Evolutionary conservation across 2,888 invertebrate species (phyloP), one percentile per base, ranked within the genome.

Genomic region (Kuschelorhynchus macadamiae): DNA sequence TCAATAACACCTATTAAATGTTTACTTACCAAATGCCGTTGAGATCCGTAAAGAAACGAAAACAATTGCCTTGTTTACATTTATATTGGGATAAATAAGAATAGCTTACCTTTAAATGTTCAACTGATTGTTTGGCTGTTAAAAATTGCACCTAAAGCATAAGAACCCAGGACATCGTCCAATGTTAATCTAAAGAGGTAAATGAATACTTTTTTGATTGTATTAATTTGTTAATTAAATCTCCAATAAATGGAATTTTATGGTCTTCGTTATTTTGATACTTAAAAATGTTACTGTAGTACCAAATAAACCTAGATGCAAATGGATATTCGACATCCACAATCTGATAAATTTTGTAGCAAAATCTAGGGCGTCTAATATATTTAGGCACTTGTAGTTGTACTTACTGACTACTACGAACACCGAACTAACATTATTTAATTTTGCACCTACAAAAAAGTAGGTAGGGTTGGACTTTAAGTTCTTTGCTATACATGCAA

Each of bases 391-490:
- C 32, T 61, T 61, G 30, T 55, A 56, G n/a, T 41, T 21, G 12
- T 12, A 33, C 21, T 59, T 52, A 33, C 53, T 53, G 3, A 60
- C 25, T 16, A 66, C 52, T 14, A 61, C 60, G 16, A 41, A 66
- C n/a, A 16, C 21, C 12, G 52, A 41, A 9, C 9, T 42, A n/a
- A 67, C 39, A 67, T 67, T 67, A 12, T 17, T 39, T 30, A 67
- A 30, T 5, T 18, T 62, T 21, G 47, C 25, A n/a, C 67, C 67
- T 18, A 62, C 62, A n/a, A 55, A 16, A n/a, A 11, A 62, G 11
- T 17, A 67, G 20, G 21, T 67, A 67, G 4, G 67, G 67, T 33
- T 62, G 67, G 4, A 67, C 49, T 8, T 55, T 67, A n/a, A 67
- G 12, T 25, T 50, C 56, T 46, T 56, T 62, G 21, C 14, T 32